Base-by-base conservation (phyloP, 1,140 invertebrate genomes). In the Bombyx mandarina region DNA sequence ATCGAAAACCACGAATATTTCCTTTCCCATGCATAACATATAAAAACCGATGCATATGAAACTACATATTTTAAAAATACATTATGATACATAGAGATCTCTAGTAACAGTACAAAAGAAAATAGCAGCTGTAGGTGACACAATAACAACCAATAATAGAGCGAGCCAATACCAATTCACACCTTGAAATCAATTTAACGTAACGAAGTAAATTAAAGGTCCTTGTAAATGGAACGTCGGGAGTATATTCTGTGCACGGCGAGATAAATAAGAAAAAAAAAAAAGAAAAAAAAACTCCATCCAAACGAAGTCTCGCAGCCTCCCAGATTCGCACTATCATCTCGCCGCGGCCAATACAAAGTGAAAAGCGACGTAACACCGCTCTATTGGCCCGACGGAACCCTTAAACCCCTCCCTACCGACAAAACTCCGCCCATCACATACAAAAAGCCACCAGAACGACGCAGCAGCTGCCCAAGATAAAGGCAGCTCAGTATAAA, bases 311-410 rank as follows among this genome's bases (percentile, higher is more conserved):
- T 56, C 71, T 73, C 70, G 73, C 82, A 86, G 82, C 82, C 80
- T 85, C 82, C 76, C 65, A 82, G 72, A 83, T 84, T 85, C 77
- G 80, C 83, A 82, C 73, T 74, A 81, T 79, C 79, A 86, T 84
- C 82, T 85, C 77, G 63, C 52, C 51, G 50, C 62, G 53, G 63
- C 86, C 86, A 88, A 88, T 86, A 63, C 75, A 60, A 75, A 57
- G 70, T 69, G 66, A 61, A 70, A 64, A 67, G 51, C 48, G 26
- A 47, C 49, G 10, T 42, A 9, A 10, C 43, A 50, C 6, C 22
- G 47, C 45, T 48, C 56, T 9, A 86, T 86, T 88, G 82, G 84
- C 52, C 26, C 55, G 60, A 0, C 22, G 12, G 45, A 35, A 46
- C 26, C 50, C 46, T 10, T 22, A 49, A 45, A 47, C 54, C 56